Base-by-base conservation (phyloP, 2,888 invertebrate genomes). In the Odontocerum albicorne region DNA sequence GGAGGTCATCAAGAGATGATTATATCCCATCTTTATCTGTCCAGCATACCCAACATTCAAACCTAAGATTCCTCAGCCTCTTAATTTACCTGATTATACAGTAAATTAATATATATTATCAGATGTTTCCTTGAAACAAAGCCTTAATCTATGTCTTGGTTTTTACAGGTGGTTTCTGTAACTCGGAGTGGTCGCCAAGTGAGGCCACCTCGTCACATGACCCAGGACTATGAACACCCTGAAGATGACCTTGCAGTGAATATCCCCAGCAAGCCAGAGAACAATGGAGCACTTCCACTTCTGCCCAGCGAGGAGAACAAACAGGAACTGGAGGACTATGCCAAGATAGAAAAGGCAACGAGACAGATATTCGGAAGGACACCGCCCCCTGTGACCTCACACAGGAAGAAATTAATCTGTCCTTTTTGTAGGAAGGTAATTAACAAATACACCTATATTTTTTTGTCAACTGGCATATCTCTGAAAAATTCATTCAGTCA, bases 131-230 rank as follows among this genome's bases (percentile, higher is more conserved):
- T 36, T 36, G 13, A 36, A 36, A 4, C 36, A 36, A 16, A 32
- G 2, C 2, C 7, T 36, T 15, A 27, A 27, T 7, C 27, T 7
- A 27, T 7, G 4, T 27, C 10, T 27, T 27, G 27, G 6, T 27
- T 8, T 27, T 27, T 7, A 27, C 6, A n/a, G n/a, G n/a, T n/a
- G n/a, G n/a, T n/a, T n/a, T n/a, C n/a, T n/a, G 47, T 57, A n/a
- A 60, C 60, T 10, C 39, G 60, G 6, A 57, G 60, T 19, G 60
- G 60, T n/a, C 49, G 60, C 0, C 40, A 39, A n/a, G 56, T 60
- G 3, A 40, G 60, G n/a, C 57, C 54, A 12, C 60, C 60, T 1
- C 53, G 54, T 6, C 56, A 56, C 45, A 55, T 51, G 43, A 38
- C 55, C 20, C 27, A 20, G 15, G 40, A 45, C 42, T 58, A 55